phyloP scores from a whole-genome alignment of 1,140 invertebrate genomes.

The Cydia pomonella region DNA sequence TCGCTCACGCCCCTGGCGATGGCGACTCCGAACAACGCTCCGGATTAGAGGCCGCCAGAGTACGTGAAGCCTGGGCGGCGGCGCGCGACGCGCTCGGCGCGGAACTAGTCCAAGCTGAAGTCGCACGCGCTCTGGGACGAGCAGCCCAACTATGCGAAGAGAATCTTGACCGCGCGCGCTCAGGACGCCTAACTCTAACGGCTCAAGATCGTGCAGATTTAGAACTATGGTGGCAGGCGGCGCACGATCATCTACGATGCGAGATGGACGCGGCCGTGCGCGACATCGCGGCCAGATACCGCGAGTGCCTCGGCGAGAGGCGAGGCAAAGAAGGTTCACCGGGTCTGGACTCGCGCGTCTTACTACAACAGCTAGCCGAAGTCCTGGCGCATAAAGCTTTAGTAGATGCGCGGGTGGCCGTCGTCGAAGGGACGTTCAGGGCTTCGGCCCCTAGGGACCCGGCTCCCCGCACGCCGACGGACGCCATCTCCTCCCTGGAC shows the following conservation, averaged over 20 bases:
- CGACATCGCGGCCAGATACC: conserved; percentile 84
- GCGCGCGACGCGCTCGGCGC: conserved; percentile 86
- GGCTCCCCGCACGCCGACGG: conserved; percentile 49
- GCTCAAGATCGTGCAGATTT: conserved; percentile 83
- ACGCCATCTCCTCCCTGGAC: conserved; percentile 74
- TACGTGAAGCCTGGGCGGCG: conserved; percentile 85
- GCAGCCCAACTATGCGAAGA: conserved; percentile 85
- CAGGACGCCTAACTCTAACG: conserved; percentile 80
- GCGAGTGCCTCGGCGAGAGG: conserved; percentile 79
- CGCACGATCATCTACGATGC: conserved; percentile 84
- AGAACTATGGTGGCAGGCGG: conserved; percentile 86
- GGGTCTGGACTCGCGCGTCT: conserved; percentile 77
- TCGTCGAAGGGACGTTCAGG: conserved; percentile 80
- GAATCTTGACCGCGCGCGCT: conserved; percentile 74
- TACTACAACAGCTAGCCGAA: conserved; percentile 87
- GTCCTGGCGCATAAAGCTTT: conserved; percentile 88
- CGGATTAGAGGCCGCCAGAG: conserved; percentile 67
- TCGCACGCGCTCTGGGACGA: conserved; percentile 85
- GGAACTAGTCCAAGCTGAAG: conserved; percentile 87
- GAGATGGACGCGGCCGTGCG: conserved; percentile 86
- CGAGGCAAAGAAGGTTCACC: conserved; percentile 74
- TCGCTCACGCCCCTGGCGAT: conserved; percentile 79
- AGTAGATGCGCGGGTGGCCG: conserved; percentile 85
- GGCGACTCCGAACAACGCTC: conserved; percentile 61
- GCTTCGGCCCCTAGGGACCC: conserved; percentile 55